phyloP scores from a whole-genome alignment of 2,888 invertebrate genomes.

The Drosophila stalkeri region DNA sequence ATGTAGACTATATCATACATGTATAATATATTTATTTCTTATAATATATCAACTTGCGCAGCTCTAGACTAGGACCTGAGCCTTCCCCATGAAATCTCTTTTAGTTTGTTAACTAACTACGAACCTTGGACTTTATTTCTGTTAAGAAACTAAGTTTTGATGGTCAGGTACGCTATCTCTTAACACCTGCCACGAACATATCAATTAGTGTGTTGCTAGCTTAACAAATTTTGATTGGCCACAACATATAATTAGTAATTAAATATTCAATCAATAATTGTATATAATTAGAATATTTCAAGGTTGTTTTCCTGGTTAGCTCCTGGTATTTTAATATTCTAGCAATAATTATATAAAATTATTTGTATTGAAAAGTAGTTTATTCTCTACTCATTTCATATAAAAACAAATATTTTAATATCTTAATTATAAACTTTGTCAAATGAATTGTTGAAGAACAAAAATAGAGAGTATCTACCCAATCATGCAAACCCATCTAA shows the following conservation, averaged over 20 bases:
- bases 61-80: not conserved
- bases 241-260: slow-evolving; percentile 15
- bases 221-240: not conserved
- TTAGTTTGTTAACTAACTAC: not conserved
- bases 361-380: not conserved
- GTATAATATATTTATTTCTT: not conserved
- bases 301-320: not conserved
- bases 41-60: not conserved
- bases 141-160: not conserved
- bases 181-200: not conserved
- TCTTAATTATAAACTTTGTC: not conserved
- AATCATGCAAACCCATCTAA: not conserved
- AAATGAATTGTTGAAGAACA: not conserved
- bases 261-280: slow-evolving; percentile 22
- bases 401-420: not conserved
- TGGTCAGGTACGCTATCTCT: not conserved
- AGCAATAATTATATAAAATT: not conserved
- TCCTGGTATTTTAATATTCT: not conserved
- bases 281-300: slow-evolving; percentile 3
- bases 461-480: not conserved
- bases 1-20: not conserved
- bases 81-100: not conserved
- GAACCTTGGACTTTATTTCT: not conserved
- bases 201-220: not conserved
- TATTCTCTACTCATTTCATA: not conserved